These are phyloP conservation scores for Phalacrocorax pelagicus DNA, from an alignment of 2,113 vertebrate species.

Conservation along the genomic window DNA sequence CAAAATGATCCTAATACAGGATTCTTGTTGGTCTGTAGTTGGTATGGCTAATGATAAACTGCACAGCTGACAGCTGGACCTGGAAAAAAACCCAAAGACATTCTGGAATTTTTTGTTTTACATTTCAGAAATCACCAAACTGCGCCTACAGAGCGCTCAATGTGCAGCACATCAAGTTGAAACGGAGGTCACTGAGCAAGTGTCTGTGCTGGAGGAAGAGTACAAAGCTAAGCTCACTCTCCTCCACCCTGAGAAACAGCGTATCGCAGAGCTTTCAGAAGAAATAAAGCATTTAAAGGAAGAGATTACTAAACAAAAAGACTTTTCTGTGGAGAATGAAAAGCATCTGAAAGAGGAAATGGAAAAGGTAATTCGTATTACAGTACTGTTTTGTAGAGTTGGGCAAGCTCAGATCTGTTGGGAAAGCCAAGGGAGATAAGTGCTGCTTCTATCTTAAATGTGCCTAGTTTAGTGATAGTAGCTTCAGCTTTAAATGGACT, in stretches of 20 bases:
- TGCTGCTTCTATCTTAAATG: no score
- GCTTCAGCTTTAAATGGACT: background rate
- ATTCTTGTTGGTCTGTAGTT: background rate
- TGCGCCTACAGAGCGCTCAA: constrained; percentile 57
- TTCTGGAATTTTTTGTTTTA: background rate
- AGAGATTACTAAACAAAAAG: constrained; percentile 67
- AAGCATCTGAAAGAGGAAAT: constrained; percentile 63
- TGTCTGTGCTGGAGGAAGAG: constrained; percentile 72
- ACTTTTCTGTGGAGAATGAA: constrained; percentile 53
- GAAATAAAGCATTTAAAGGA: constrained; percentile 70
- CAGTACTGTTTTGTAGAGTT: background rate
- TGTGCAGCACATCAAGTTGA: constrained; percentile 76
- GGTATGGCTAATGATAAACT: background rate
- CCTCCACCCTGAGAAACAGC: constrained; percentile 44
- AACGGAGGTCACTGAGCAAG: constrained; percentile 69
- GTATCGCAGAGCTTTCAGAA: constrained; percentile 71
- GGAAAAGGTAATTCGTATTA: constrained; percentile 48
- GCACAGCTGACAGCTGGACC: background rate
- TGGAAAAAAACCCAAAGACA: background rate
- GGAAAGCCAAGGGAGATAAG: background rate
- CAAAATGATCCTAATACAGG: background rate
- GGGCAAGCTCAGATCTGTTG: background rate
- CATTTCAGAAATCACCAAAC: constrained; percentile 74
- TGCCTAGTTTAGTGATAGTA: background rate
- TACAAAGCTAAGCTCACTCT: constrained; percentile 58